Conservation (phyloP, 2,888 invertebrate species). For the Acronicta psi region DNA sequence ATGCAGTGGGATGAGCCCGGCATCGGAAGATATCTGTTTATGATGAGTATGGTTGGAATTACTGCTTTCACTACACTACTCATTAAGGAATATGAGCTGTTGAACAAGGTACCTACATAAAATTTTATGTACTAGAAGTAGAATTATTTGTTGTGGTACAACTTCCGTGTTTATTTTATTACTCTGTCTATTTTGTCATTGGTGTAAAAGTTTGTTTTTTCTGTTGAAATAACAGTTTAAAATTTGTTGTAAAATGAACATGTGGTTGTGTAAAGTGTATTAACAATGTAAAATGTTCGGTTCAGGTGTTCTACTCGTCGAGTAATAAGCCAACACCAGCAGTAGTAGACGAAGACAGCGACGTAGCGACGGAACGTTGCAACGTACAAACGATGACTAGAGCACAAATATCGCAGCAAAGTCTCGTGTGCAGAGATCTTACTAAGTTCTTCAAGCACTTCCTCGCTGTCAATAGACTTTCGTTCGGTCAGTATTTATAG, state of each 20-base stretch:
- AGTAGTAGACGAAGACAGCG: conserved; percentile 84
- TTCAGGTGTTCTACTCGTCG: conserved; percentile 69
- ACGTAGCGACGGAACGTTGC: conserved; percentile 89
- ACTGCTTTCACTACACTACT: conserved; percentile 90
- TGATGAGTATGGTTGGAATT: conserved; percentile 90
- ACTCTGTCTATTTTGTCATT: too few species aligned
- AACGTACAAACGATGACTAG: conserved; percentile 79
- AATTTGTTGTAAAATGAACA: too few species aligned
- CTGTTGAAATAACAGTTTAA: too few species aligned
- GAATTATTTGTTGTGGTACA: too few species aligned
- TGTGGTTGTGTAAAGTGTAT: not conserved
- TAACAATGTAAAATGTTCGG: not conserved
- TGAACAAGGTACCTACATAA: conserved; percentile 82
- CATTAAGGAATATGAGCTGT: conserved; percentile 90
- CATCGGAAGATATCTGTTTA: conserved; percentile 92
- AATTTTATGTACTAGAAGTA: not conserved
- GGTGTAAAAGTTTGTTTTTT: too few species aligned
- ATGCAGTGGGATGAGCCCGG: conserved; percentile 92
- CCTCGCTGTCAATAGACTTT: conserved; percentile 93
- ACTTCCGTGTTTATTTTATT: too few species aligned
- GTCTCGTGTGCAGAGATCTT: conserved; percentile 91
- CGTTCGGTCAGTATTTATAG: conserved; percentile 77
- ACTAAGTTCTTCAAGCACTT: conserved; percentile 93
- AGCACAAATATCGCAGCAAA: conserved; percentile 77
- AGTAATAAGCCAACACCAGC: conserved; percentile 59